A percentile compares a stretch with the other conserved stretches of the same genome.
Conservation (phyloP, 2,888 invertebrate genomes). For the Xanthia togata region DNA sequence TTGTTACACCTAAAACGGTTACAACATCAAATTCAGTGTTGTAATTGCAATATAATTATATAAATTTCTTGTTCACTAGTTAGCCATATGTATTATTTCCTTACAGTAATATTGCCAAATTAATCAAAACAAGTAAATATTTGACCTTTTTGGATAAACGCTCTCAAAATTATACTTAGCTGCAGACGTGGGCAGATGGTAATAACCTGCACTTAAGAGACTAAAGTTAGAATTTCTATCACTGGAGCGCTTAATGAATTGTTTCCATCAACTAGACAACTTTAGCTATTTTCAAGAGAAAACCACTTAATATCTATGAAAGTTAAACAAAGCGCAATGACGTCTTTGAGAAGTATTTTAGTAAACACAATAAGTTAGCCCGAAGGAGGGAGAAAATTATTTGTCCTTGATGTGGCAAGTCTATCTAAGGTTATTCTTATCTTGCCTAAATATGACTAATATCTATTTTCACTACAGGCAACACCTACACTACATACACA, state of each 20-base stretch:
- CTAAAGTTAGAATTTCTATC: slow-evolving; percentile 39
- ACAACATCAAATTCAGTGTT: no score
- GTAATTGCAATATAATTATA: no score
- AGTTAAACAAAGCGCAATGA: slow-evolving; percentile 28
- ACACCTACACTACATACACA: neutral
- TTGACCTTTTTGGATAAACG: no score
- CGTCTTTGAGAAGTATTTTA: slow-evolving; percentile 36
- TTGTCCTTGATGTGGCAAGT: neutral
- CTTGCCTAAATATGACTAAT: neutral
- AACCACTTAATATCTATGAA: slow-evolving; percentile 39
- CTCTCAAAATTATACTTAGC: slow-evolving; percentile 5
- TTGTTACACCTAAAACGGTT: no score
- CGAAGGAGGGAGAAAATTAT: slow-evolving; percentile 9
- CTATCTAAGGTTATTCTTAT: neutral
- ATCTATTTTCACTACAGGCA: neutral
- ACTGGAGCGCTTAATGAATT: slow-evolving; percentile 48
- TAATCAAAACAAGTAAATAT: no score
- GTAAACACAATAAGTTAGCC: slow-evolving; percentile 13
- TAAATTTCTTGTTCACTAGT: no score
- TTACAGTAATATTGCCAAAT: no score
- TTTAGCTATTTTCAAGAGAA: slow-evolving; percentile 42
- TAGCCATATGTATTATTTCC: no score
- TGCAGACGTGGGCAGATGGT: slow-evolving; percentile 30
- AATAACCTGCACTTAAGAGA: slow-evolving; percentile 48
- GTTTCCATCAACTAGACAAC: slow-evolving; percentile 31